phyloP scores from a whole-genome alignment of 2,113 vertebrate species.

The Chaetodon trifascialis region DNA sequence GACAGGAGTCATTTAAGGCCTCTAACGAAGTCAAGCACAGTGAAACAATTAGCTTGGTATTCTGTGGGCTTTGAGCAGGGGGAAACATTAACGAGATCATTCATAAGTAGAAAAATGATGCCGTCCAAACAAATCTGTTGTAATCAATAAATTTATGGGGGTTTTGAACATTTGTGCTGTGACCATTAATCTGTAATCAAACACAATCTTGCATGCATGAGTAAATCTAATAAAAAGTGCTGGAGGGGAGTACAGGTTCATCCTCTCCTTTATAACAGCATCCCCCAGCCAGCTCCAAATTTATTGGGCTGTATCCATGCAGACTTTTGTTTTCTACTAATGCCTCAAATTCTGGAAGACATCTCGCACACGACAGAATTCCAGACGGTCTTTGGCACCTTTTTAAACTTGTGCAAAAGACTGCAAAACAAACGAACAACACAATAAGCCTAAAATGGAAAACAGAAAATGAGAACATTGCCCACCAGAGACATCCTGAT shows the following conservation, averaged over 20 bases:
- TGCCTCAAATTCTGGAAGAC: constrained; percentile 32
- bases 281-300: constrained; percentile 30
- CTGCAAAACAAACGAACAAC: constrained; percentile 31
- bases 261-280: constrained; percentile 27
- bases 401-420: constrained; percentile 10
- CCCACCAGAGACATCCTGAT: constrained; percentile 22
- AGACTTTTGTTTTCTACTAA: constrained; percentile 52
- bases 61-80: constrained; percentile 54
- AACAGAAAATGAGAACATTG: constrained; percentile 34
- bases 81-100: constrained; percentile 52
- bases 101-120: constrained; percentile 49
- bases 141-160: constrained; percentile 60
- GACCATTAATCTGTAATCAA: constrained; percentile 52
- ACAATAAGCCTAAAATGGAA: constrained; percentile 40
- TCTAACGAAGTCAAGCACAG: constrained; percentile 63
- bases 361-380: constrained; percentile 36
- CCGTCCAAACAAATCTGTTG: constrained; percentile 47
- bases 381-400: constrained; percentile 14
- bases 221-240: constrained; percentile 34
- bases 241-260: constrained; percentile 14
- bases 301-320: constrained; percentile 43
- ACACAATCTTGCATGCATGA: constrained; percentile 34
- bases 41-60: constrained; percentile 76
- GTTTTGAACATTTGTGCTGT: constrained; percentile 15
- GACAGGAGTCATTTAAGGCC: constrained; percentile 67